These are phyloP conservation scores for Petrocephalus zakoni DNA, from an alignment of 2,113 vertebrate genomes.

Conservation along the genomic window DNA sequence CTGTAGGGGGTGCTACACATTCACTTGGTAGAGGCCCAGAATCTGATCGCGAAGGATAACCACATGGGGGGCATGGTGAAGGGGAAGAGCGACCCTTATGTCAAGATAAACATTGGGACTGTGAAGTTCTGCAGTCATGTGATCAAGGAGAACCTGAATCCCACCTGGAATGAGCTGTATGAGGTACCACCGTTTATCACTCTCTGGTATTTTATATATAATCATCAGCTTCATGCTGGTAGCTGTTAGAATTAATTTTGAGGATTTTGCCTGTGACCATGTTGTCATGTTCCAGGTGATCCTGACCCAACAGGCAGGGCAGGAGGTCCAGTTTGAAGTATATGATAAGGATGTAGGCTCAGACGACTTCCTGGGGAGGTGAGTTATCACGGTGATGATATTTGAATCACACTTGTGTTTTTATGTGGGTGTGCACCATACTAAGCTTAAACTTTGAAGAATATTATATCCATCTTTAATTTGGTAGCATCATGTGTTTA, in stretches of 20 bases:
- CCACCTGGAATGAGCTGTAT: conserved; percentile 84
- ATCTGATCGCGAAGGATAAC: conserved; percentile 84
- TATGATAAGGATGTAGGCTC: conserved; percentile 85
- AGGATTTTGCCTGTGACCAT: neutral
- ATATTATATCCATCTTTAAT: neutral
- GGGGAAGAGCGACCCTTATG: conserved; percentile 86
- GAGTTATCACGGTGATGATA: neutral
- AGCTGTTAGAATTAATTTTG: neutral
- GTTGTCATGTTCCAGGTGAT: conserved; percentile 61
- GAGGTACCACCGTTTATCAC: conserved; percentile 60
- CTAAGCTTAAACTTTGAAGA: neutral
- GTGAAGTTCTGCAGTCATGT: conserved; percentile 72
- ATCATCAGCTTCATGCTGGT: neutral
- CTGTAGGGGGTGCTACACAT: conserved; percentile 77
- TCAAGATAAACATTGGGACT: conserved; percentile 69
- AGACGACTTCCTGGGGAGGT: conserved; percentile 90
- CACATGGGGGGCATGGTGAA: conserved; percentile 75
- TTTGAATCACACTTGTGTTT: neutral
- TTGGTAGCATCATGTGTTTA: conserved; percentile 15
- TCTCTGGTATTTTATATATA: neutral
- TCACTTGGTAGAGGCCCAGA: conserved; percentile 77
- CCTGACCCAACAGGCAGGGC: conserved; percentile 73
- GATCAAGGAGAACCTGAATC: conserved; percentile 75
- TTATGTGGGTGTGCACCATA: neutral
- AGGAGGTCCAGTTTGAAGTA: conserved; percentile 74